Conservation (phyloP, 2,113 vertebrate genomes). For the Tragelaphus imberbis region DNA sequence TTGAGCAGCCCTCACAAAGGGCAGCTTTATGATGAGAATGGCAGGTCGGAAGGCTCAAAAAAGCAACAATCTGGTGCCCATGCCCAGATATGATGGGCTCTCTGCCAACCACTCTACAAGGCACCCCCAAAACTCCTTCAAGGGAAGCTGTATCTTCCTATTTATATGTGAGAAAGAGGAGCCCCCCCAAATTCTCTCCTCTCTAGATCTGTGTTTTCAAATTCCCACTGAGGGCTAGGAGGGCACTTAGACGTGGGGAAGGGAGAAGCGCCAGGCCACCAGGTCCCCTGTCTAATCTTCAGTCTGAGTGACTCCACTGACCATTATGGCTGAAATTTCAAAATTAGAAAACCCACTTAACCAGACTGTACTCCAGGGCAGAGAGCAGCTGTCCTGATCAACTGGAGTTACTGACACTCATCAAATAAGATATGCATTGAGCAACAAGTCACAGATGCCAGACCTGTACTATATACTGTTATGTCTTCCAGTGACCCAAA, state of each 20-base stretch:
- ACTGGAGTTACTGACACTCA: neutral
- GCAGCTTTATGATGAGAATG: neutral
- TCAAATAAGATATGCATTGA: neutral
- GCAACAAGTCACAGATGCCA: neutral
- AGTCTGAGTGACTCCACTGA: neutral
- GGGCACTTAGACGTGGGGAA: fast-evolving
- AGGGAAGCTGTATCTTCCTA: neutral
- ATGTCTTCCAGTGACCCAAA: neutral
- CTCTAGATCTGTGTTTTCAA: neutral
- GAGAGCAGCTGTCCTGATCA: no score
- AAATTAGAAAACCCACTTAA: neutral
- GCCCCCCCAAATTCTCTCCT: neutral
- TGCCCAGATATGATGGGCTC: fast-evolving
- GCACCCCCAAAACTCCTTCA: neutral
- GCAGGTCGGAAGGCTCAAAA: neutral
- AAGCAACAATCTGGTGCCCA: neutral
- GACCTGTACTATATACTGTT: neutral
- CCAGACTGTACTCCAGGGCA: neutral
- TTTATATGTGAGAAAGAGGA: neutral
- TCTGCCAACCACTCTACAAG: neutral
- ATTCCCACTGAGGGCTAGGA: neutral
- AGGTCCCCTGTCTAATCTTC: neutral
- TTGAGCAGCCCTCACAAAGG: neutral
- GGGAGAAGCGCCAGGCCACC: no score
- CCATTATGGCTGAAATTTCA: neutral